phyloP scores from a whole-genome alignment of 92 coral and sea anemone species.

The Paragorgia papillata region DNA sequence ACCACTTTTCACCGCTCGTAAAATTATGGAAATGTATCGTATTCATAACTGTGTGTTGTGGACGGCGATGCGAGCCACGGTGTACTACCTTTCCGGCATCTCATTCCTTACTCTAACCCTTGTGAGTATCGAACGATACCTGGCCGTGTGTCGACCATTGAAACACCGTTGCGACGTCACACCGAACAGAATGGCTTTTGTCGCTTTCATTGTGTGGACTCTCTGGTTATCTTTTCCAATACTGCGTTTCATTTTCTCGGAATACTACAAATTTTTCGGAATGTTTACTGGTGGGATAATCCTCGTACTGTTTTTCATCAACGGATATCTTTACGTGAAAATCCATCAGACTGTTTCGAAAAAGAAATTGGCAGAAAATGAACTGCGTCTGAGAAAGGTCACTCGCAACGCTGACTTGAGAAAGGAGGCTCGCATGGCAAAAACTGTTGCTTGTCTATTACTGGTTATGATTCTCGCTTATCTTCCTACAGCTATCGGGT shows the following conservation, averaged over 20 bases:
- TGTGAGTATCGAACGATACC: conserved; percentile 56
- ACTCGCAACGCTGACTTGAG: not conserved
- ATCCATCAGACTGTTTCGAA: conserved; percentile 31
- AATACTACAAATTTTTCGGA: conserved; percentile 7
- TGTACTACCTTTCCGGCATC: conserved; percentile 45
- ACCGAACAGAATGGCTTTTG: conserved; percentile 28
- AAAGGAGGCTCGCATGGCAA: conserved; percentile 38
- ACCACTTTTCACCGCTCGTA: conserved; percentile 43
- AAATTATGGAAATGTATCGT: conserved; percentile 46
- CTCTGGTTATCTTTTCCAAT: conserved; percentile 27
- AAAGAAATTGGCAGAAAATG: not conserved
- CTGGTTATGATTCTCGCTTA: conserved; percentile 40
- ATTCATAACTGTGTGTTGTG: conserved; percentile 45
- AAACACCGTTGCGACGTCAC: conserved; percentile 43
- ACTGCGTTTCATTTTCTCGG: conserved; percentile 10
- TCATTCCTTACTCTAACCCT: conserved; percentile 51
- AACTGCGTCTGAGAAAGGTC: not conserved
- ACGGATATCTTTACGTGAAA: conserved; percentile 22
- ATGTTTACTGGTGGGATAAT: conserved; percentile 39
- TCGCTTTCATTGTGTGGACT: conserved; percentile 40
- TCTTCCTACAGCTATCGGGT: conserved; percentile 43
- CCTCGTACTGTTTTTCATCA: conserved; percentile 26
- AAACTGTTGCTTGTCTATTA: conserved; percentile 32
- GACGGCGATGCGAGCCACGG: conserved; percentile 26
- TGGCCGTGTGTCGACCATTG: conserved; percentile 50